Conservation (phyloP, 2,113 vertebrate genomes). For the Macrotis lagotis region DNA sequence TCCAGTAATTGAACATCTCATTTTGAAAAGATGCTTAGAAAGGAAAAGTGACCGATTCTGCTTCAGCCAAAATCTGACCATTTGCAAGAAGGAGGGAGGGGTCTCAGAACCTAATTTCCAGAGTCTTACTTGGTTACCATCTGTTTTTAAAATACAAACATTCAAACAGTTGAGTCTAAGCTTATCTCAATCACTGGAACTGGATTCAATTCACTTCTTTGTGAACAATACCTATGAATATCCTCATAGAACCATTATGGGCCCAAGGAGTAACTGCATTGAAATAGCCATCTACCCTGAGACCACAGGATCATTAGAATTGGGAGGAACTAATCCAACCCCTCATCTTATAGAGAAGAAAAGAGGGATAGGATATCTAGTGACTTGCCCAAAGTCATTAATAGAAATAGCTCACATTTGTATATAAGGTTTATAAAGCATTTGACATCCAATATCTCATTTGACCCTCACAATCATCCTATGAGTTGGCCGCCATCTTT, state of each 20-base stretch:
- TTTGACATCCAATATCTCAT: neutral
- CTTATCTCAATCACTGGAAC: neutral
- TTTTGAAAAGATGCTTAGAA: neutral
- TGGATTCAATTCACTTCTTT: neutral
- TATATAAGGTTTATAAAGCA: neutral
- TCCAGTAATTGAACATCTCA: constrained; percentile 46
- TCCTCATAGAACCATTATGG: neutral
- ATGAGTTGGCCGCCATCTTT: neutral
- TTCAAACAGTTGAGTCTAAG: constrained; percentile 23
- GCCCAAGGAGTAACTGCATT: neutral
- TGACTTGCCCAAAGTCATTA: neutral
- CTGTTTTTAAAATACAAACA: constrained; percentile 5
- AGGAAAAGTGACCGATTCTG: neutral
- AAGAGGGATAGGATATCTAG: neutral
- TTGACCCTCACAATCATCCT: neutral
- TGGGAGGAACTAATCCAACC: neutral
- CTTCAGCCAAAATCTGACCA: constrained; percentile 10
- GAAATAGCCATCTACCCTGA: neutral
- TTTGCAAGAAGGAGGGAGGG: neutral
- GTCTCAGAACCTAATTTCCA: neutral
- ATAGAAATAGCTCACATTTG: neutral
- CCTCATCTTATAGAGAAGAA: neutral
- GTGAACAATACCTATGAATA: constrained; percentile 5
- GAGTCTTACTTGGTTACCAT: neutral
- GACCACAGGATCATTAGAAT: neutral